A percentile compares a stretch with the other conserved stretches of the same genome.
phyloP scores from a whole-genome alignment of 2,113 vertebrate genomes.

The Silurus glanis region DNA sequence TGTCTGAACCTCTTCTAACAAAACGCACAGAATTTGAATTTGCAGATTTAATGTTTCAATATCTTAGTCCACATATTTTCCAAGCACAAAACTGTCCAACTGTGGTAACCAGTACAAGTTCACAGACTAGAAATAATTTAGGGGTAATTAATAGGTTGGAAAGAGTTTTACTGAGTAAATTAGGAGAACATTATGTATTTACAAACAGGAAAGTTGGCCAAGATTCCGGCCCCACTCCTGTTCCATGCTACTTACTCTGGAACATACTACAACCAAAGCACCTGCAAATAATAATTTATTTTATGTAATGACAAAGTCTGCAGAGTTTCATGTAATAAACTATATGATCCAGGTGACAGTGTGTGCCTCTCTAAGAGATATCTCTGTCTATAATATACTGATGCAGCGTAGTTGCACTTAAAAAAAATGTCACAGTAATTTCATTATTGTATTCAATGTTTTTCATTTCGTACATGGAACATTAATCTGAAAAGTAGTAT shows the following conservation, averaged over 20 bases:
- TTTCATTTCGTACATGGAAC: neutral
- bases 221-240: neutral
- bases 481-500: neutral
- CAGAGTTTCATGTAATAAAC: neutral
- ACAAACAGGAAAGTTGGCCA: neutral
- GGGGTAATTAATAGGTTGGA: neutral
- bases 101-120: neutral
- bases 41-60: neutral
- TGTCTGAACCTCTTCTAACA: neutral
- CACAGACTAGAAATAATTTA: neutral
- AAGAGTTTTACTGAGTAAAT: neutral
- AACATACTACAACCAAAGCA: neutral
- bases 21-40: neutral
- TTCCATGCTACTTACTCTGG: neutral
- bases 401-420: neutral
- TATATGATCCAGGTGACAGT: neutral
- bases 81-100: neutral
- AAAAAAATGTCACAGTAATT: neutral
- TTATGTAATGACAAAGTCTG: neutral
- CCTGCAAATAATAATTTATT: neutral
- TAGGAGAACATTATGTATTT: neutral
- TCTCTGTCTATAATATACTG: neutral
- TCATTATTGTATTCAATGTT: neutral
- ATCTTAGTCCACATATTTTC: neutral
- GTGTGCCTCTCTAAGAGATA: neutral